Evolutionary conservation across 1,140 invertebrate species (phyloP).

Genomic region (Himalopsyche phryganea): DNA sequence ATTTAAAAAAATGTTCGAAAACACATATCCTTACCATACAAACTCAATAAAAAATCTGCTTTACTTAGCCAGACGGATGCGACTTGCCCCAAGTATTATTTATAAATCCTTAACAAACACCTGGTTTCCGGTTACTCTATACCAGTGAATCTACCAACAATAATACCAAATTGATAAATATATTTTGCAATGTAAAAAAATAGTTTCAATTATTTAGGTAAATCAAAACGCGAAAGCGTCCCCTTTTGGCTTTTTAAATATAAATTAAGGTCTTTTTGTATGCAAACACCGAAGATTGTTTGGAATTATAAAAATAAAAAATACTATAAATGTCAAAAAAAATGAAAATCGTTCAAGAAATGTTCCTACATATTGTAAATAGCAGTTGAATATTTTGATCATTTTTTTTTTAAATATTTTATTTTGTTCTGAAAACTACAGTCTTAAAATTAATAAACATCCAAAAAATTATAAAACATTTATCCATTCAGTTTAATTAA

Average conservation of each 20-base stretch:
- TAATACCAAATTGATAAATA: conserved; percentile 39
- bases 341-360: conserved; percentile 24
- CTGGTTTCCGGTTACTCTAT: conserved; percentile 38
- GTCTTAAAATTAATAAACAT: too few relatives aligned
- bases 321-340: conserved; percentile 17
- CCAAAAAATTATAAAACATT: too few relatives aligned
- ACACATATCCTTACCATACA: too few relatives aligned
- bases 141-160: conserved; percentile 55
- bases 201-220: conserved; percentile 7
- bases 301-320: conserved; percentile 15
- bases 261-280: conserved; percentile 16
- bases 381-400: conserved; percentile 31
- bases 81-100: background rate
- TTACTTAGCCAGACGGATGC: too few relatives aligned
- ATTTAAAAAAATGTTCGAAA: too few relatives aligned
- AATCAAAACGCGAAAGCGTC: conserved; percentile 1
- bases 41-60: too few relatives aligned
- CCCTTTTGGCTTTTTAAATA: conserved; percentile 3
- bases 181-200: conserved; percentile 21
- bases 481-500: background rate
- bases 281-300: background rate
- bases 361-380: conserved; percentile 34
- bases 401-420: conserved; percentile 5
- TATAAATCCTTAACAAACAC: conserved; percentile 14
- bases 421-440: background rate